Conservation (phyloP, 2,888 invertebrate species). For the Clostera curtula region DNA sequence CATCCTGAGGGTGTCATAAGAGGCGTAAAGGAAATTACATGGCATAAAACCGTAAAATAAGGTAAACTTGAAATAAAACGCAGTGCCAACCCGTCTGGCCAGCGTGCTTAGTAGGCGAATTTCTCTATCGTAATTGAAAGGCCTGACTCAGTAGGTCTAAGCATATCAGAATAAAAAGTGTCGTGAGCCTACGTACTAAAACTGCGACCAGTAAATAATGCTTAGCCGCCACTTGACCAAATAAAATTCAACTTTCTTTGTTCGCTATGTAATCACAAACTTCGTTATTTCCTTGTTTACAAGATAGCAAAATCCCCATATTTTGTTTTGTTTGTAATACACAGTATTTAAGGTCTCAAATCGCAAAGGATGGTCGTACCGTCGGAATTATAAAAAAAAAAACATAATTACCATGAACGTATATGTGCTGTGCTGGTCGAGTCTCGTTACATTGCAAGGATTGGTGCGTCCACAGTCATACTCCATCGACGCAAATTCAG, state of each 20-base stretch:
- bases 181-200: constrained; percentile 1
- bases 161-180: too few species aligned
- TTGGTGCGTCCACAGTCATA: constrained; percentile 89
- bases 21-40: too few species aligned
- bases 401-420: constrained; percentile 81
- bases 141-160: too few species aligned
- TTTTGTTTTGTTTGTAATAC: constrained; percentile 1
- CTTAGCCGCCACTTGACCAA: constrained; percentile 1
- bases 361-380: background rate
- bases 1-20: too few species aligned
- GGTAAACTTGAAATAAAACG: too few species aligned
- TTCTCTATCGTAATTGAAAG: too few species aligned
- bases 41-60: too few species aligned
- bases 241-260: constrained; percentile 1
- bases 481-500: constrained; percentile 84
- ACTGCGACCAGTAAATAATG: background rate
- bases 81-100: too few species aligned
- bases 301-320: background rate
- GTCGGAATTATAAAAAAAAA: background rate
- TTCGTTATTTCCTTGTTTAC: constrained; percentile 1
- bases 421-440: constrained; percentile 91
- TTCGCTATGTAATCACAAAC: background rate
- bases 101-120: too few species aligned
- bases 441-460: constrained; percentile 89
- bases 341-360: constrained; percentile 1